Evolutionary conservation across 1,140 invertebrate genomes (phyloP), one percentile per base, ranked within the genome.

Genomic region (Bombus pyrosoma): DNA sequence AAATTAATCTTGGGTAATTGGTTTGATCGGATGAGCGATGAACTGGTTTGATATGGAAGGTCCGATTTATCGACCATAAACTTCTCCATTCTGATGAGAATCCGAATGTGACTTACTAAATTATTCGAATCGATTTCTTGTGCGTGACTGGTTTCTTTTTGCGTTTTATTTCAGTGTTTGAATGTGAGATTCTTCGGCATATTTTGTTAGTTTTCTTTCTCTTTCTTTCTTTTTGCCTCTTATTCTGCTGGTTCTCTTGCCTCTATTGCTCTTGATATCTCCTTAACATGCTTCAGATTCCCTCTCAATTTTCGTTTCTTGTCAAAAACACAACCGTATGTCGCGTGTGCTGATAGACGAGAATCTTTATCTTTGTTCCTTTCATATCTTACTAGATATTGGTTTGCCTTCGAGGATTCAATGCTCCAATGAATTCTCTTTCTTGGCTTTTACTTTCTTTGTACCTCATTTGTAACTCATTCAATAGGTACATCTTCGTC

Each of bases 381-480:
- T 98, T 97, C 97, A 98, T 91, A 97, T 96, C 91, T 96, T 95
- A n/a, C 97, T 97, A 53, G 97, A 98, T 53, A 53, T 22, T 8
- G 47, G 97, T 93, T 96, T 96, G 62, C 96, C 97, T 93, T 95
- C 96, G 12, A 96, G 95, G 86, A 94, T 91, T 13, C 86, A 39
- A 88, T 76, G 79, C 82, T 84, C 73, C 28, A 76, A 4, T 32
- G 75, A 71, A 37, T 72, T 78, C 68, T 87, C 78, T 1, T 89
- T 76, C 22, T 76, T 86, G 32, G 18, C 68, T 34, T 64, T 85
- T n/a, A 34, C 28, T 13, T 64, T 34, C 34, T 62, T 32, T 0
- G 18, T 13, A 1, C 22, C n/a, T n/a, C n/a, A n/a, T n/a, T n/a
- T n/a, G n/a, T n/a, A 74, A 41, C 3, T 53, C 32, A 18, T 64